These are phyloP conservation scores for Octopus sinensis DNA, from an alignment of 1,140 invertebrate species.

Conservation along the genomic window DNA sequence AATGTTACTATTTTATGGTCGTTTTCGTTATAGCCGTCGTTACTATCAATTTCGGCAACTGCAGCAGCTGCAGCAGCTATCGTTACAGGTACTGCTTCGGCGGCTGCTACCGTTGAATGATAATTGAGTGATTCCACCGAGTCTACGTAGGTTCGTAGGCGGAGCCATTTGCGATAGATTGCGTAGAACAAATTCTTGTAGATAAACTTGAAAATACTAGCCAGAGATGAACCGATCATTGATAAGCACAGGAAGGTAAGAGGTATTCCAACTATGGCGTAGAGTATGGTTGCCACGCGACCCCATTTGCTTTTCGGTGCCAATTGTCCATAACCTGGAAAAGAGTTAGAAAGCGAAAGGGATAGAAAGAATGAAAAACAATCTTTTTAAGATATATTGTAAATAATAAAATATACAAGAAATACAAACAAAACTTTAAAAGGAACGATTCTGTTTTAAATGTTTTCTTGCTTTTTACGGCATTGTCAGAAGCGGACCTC, in stretches of 20 bases:
- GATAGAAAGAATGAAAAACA: not conserved
- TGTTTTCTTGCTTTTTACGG: too few relatives aligned
- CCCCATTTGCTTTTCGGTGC: constrained; percentile 83
- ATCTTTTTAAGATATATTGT: too few relatives aligned
- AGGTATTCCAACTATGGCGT: constrained; percentile 93
- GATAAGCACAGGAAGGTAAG: constrained; percentile 83
- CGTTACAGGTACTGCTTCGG: not conserved
- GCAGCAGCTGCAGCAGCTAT: not conserved
- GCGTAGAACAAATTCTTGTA: constrained; percentile 27
- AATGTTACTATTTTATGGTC: too few relatives aligned
- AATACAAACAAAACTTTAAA: too few relatives aligned
- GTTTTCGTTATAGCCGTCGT: too few relatives aligned
- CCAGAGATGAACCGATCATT: constrained; percentile 91
- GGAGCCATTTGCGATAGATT: not conserved
- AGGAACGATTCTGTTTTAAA: too few relatives aligned
- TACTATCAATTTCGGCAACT: not conserved
- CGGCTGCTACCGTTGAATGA: not conserved
- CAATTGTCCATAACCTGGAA: constrained; percentile 86
- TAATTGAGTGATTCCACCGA: not conserved
- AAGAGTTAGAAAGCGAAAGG: not conserved
- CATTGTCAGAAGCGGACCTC: too few relatives aligned
- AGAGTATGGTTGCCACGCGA: constrained; percentile 87
- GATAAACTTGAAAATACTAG: constrained; percentile 82
- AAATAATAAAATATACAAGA: too few relatives aligned
- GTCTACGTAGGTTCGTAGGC: not conserved